These are phyloP conservation scores for Falco punctatus DNA, from an alignment of 2,113 vertebrate species.

Conservation along the genomic window DNA sequence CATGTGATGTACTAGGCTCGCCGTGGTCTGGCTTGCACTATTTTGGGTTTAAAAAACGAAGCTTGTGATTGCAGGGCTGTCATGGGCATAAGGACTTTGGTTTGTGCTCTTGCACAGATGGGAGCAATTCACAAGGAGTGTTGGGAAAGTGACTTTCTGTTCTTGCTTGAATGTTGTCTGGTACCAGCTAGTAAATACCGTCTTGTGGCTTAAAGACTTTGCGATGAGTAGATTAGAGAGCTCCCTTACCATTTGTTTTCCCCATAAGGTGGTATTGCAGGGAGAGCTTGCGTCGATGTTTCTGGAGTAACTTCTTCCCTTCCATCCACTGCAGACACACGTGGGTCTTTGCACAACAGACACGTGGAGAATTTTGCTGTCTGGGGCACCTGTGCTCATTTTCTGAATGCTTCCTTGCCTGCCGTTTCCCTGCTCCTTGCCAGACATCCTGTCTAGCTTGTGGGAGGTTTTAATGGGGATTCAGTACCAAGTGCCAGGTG, in stretches of 20 bases:
- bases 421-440: not conserved
- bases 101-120: constrained; percentile 65
- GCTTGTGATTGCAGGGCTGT: constrained; percentile 51
- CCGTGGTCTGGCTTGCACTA: constrained; percentile 1
- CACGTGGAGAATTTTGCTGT: not conserved
- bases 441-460: not conserved
- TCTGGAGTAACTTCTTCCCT: constrained; percentile 3
- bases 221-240: not conserved
- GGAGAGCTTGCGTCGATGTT: not conserved
- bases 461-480: not conserved
- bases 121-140: constrained; percentile 47
- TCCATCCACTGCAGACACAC: not conserved
- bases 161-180: constrained; percentile 62
- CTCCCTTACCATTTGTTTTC: constrained; percentile 8
- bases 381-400: not conserved
- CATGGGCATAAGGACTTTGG: constrained; percentile 56
- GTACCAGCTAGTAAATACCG: constrained; percentile 50
- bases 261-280: not conserved
- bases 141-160: constrained; percentile 59
- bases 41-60: constrained; percentile 49
- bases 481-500: not conserved
- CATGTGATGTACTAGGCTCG: not conserved
- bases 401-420: not conserved
- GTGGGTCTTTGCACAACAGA: not conserved
- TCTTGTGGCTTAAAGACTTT: constrained; percentile 40